A percentile compares a stretch with the other conserved stretches of the same genome.
Evolutionary conservation across 2,113 vertebrate species (phyloP).

Genomic region (Ctenomys sociabilis): DNA sequence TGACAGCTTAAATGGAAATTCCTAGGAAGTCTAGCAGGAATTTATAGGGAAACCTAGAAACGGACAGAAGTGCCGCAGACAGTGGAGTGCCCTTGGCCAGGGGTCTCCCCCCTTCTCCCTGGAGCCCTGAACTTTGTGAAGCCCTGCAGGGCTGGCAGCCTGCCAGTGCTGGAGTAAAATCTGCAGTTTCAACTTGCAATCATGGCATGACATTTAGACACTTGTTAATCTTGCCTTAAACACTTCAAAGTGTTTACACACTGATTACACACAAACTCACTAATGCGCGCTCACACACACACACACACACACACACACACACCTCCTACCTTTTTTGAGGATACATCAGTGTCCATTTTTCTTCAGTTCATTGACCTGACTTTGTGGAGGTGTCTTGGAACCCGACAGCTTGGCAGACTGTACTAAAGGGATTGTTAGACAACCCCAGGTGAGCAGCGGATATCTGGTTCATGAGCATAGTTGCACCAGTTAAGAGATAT

Average conservation of each 20-base stretch:
- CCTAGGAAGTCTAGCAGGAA: constrained; percentile 65
- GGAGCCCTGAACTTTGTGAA: constrained; percentile 59
- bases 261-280: accelerated
- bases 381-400: not conserved
- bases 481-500: constrained; percentile 45
- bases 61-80: constrained; percentile 48
- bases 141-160: constrained; percentile 83
- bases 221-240: constrained; percentile 72
- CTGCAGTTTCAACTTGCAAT: constrained; percentile 69
- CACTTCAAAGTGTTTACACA: constrained; percentile 67
- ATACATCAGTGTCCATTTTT: not conserved
- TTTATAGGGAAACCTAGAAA: not conserved
- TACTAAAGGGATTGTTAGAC: constrained; percentile 27
- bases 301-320: too few relatives aligned
- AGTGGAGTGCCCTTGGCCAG: not conserved
- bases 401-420: constrained; percentile 16
- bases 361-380: not conserved
- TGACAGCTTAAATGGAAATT: not conserved
- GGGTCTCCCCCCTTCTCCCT: not conserved
- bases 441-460: constrained; percentile 54
- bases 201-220: constrained; percentile 73
- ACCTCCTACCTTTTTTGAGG: not conserved
- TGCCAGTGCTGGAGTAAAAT: constrained; percentile 81
- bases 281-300: too few relatives aligned
- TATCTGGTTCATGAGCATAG: constrained; percentile 25